phyloP scores from a whole-genome alignment of 1,140 invertebrate species.

The Matsumurasca onukii region DNA sequence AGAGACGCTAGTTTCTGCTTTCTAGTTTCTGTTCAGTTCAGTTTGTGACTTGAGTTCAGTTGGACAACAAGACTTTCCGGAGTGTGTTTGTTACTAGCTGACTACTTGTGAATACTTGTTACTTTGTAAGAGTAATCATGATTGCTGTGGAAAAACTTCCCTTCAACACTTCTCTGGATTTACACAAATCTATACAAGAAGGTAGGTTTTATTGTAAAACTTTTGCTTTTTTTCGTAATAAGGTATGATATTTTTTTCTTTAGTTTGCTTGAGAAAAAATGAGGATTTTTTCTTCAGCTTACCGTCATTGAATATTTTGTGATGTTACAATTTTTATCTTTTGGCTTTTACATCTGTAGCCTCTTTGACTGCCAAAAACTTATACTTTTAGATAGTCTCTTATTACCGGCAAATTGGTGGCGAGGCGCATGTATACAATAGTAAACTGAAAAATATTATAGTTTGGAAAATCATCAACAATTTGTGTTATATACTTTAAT shows the following conservation, averaged over 20 bases:
- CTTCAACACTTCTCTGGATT: background rate
- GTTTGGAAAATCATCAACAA: too few species aligned
- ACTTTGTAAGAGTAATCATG: background rate
- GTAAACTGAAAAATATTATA: too few species aligned
- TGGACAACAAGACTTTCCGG: too few species aligned
- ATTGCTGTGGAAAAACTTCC: conserved; percentile 15
- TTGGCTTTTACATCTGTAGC: background rate
- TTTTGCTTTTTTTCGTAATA: background rate
- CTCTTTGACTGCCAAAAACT: too few species aligned
- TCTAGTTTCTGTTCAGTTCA: too few species aligned
- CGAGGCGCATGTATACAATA: too few species aligned
- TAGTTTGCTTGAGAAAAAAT: background rate
- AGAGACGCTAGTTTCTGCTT: too few species aligned
- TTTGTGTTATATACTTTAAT: too few species aligned
- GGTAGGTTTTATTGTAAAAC: background rate
- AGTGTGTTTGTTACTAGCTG: too few species aligned
- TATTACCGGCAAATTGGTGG: too few species aligned
- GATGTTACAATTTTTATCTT: background rate
- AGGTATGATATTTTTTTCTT: background rate
- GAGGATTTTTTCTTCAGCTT: background rate
- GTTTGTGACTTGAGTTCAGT: too few species aligned
- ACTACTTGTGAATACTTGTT: background rate
- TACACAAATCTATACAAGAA: conserved; percentile 1
- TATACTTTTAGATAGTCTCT: too few species aligned
- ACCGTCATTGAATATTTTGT: background rate